Percentiles rank a stretch among this genome's conserved stretches.
Conservation (phyloP, 2,888 invertebrate genomes). For the Crematogaster levior region DNA sequence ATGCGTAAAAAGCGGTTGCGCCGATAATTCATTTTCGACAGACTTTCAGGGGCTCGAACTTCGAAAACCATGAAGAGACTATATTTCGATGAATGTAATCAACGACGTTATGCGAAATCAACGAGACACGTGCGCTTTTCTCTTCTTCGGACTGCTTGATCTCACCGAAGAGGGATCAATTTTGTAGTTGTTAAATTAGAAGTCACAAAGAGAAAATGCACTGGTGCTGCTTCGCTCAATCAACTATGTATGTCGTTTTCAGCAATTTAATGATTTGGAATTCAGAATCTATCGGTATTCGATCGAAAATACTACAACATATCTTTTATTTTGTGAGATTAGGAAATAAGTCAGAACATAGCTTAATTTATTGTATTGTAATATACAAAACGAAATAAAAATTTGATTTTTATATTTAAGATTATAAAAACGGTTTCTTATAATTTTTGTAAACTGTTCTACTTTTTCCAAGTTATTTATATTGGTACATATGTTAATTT, state of each 20-base stretch:
- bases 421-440: not conserved
- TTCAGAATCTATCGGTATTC: not conserved
- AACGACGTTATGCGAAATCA: constrained; percentile 58
- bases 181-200: constrained; percentile 37
- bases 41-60: constrained; percentile 24
- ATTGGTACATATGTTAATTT: not conserved
- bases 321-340: not conserved
- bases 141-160: not conserved
- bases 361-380: not conserved
- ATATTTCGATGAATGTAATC: constrained; percentile 40
- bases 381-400: not conserved
- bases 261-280: constrained; percentile 2
- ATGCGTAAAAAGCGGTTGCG: constrained; percentile 36
- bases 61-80: constrained; percentile 22
- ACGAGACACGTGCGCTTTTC: constrained; percentile 58
- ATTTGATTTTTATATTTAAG: not conserved
- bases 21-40: constrained; percentile 58
- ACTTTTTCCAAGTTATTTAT: constrained; percentile 14
- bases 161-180: constrained; percentile 22
- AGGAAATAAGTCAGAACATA: not conserved
- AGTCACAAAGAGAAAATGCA: constrained; percentile 20
- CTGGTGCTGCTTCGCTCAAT: constrained; percentile 27
- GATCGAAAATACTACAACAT: not conserved
- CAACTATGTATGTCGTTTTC: too few species aligned
- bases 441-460: not conserved